phyloP scores from a whole-genome alignment of 2,113 vertebrate genomes.

The Ameiurus melas region DNA sequence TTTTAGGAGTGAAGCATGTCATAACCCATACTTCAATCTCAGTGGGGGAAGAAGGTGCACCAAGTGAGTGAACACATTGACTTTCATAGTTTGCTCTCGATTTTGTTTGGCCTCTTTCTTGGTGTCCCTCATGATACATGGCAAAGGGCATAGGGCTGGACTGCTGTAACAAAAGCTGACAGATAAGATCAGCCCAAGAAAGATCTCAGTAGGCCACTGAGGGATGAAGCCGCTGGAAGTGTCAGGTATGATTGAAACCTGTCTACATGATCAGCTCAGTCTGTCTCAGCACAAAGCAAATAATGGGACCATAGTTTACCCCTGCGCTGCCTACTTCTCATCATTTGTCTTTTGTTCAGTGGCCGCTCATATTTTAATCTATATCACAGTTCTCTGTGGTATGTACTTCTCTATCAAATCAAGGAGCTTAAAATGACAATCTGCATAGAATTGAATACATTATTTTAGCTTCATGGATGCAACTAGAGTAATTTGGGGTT shows the following conservation, averaged over 20 bases:
- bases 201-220: constrained; percentile 32
- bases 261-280: constrained; percentile 34
- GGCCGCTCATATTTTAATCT: background rate
- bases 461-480: background rate
- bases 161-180: constrained; percentile 53
- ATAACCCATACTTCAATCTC: background rate
- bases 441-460: background rate
- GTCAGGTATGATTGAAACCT: constrained; percentile 40
- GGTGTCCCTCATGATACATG: constrained; percentile 26
- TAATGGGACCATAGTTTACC: constrained; percentile 22
- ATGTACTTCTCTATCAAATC: background rate
- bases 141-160: constrained; percentile 54
- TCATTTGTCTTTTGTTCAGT: background rate
- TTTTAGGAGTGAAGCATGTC: background rate
- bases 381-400: background rate
- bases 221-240: constrained; percentile 14
- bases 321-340: background rate
- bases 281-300: constrained; percentile 28
- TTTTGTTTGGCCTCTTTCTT: constrained; percentile 40
- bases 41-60: background rate
- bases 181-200: constrained; percentile 43
- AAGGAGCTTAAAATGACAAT: background rate
- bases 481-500: background rate
- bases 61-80: constrained; percentile 1
- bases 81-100: constrained; percentile 39